A percentile compares a stretch with the other conserved stretches of the same genome.
These are phyloP conservation scores for Zalophus californianus DNA, from an alignment of 2,797 vertebrate species.

Conservation along the genomic window DNA sequence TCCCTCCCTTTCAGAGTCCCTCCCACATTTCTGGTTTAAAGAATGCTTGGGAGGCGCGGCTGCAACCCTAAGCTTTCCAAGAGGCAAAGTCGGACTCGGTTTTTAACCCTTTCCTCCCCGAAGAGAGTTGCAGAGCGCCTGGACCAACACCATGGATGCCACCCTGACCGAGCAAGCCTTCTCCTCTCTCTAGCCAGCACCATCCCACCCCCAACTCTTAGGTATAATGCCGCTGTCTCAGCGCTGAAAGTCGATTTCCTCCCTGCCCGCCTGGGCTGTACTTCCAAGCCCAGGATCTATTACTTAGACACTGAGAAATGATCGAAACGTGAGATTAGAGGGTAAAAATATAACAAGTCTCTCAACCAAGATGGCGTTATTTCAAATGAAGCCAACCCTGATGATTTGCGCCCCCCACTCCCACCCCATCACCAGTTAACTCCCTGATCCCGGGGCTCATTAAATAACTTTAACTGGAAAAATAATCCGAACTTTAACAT, in stretches of 20 bases:
- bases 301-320: slow-evolving; percentile 56
- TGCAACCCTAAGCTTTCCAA: slow-evolving; percentile 91
- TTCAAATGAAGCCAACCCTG: slow-evolving; percentile 69
- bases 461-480: slow-evolving; percentile 71
- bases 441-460: neutral
- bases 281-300: neutral
- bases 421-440: neutral
- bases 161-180: neutral
- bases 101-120: slow-evolving; percentile 84
- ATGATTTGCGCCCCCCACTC: neutral
- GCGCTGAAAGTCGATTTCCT: neutral
- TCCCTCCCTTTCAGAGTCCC: slow-evolving; percentile 84
- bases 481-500: neutral
- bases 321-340: slow-evolving; percentile 55
- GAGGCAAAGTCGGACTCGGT: slow-evolving; percentile 87
- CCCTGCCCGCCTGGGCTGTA: too few species aligned
- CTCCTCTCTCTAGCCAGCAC: fast-evolving
- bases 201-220: neutral
- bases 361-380: slow-evolving; percentile 86
- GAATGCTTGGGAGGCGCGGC: slow-evolving; percentile 92
- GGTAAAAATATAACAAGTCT: slow-evolving; percentile 50
- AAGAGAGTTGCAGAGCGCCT: neutral
- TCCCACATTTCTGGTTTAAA: slow-evolving; percentile 90
- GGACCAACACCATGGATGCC: neutral
- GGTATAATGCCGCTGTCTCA: neutral